These are phyloP conservation scores for Arremon aurantiirostris DNA, from an alignment of 2,797 vertebrate genomes.

Conservation along the genomic window DNA sequence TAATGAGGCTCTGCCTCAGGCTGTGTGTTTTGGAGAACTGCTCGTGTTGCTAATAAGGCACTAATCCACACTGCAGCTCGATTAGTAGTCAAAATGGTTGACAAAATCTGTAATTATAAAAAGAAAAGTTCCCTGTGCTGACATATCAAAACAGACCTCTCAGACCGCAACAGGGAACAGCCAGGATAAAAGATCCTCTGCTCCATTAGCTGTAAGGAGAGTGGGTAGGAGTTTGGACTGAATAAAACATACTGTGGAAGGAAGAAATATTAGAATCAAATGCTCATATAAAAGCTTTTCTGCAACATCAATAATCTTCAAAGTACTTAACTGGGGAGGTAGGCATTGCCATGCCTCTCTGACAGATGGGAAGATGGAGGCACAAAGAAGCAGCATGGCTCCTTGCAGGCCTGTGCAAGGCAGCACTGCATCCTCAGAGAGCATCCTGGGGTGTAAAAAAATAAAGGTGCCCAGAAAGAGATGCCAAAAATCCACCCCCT, in stretches of 20 bases:
- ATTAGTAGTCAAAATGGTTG: conserved; percentile 50
- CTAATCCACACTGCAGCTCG: conserved; percentile 35
- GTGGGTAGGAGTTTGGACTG: conserved; percentile 2
- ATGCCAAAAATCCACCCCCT: not conserved
- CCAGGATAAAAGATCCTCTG: not conserved
- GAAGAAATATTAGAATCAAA: conserved; percentile 57
- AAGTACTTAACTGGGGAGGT: conserved; percentile 32
- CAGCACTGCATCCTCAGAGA: not conserved
- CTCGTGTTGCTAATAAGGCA: conserved; percentile 15
- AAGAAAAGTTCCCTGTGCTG: conserved; percentile 28
- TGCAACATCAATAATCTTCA: conserved; percentile 60
- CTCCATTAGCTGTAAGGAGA: conserved; percentile 7
- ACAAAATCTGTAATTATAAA: conserved; percentile 41
- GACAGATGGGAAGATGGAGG: conserved; percentile 6
- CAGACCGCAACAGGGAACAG: not conserved
- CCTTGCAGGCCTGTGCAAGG: not conserved
- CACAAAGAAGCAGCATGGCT: not conserved
- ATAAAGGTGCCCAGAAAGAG: not conserved
- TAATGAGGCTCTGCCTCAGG: conserved; percentile 29
- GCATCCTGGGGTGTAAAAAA: not conserved
- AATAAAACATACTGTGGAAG: conserved; percentile 46
- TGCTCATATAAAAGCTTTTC: conserved; percentile 49
- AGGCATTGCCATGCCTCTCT: not conserved
- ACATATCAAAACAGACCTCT: conserved; percentile 29
- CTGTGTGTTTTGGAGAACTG: conserved; percentile 30